Evolutionary conservation across 2,113 vertebrate genomes (phyloP).

Genomic region (Origma solitaria): DNA sequence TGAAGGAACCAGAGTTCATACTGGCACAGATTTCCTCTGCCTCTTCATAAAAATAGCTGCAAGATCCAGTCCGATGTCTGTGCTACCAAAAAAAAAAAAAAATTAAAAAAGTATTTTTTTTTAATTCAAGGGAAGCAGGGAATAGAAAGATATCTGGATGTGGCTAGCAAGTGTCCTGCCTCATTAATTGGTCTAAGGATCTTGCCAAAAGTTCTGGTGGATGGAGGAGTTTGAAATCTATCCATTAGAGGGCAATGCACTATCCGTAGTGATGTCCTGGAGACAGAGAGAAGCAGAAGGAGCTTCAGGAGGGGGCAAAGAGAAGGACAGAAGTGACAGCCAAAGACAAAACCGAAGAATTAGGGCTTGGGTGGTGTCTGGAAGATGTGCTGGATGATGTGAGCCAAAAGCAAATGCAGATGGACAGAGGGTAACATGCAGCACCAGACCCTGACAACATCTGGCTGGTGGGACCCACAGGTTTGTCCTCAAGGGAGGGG

Average conservation of each 20-base stretch:
- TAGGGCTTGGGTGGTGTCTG: background rate
- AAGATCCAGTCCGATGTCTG: background rate
- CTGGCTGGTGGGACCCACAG: background rate
- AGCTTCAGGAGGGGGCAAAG: background rate
- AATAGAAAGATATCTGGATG: background rate
- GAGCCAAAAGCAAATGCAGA: rapidly evolving
- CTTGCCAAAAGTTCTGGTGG: background rate
- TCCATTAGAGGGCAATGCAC: constrained; percentile 51
- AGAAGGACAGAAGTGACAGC: background rate
- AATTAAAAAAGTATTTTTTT: background rate
- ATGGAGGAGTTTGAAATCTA: background rate
- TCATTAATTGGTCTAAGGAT: background rate
- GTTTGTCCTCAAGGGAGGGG: background rate
- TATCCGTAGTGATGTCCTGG: background rate
- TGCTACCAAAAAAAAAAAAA: background rate
- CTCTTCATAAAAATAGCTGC: constrained; percentile 23
- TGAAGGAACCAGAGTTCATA: background rate
- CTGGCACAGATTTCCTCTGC: constrained; percentile 1
- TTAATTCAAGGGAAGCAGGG: background rate
- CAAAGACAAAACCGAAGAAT: background rate
- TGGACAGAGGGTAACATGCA: rapidly evolving
- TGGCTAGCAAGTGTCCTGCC: background rate
- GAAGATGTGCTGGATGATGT: background rate
- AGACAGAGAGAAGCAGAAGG: background rate
- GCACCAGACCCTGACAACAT: background rate